Conservation (phyloP, 2,888 invertebrate genomes). For the Polymixis flavicincta region DNA sequence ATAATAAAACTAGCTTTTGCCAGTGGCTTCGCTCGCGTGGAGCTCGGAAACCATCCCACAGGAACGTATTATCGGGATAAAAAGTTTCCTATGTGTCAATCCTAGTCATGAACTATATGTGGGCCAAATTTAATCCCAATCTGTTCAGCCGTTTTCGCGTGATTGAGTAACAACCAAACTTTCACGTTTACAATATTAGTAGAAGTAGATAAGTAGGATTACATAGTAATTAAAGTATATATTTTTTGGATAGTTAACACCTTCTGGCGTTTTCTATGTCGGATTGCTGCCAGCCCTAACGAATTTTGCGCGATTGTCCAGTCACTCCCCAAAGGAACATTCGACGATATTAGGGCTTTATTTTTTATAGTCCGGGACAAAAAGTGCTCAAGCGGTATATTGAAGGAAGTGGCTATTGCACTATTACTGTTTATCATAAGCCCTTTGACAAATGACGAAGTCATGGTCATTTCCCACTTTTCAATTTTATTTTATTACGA, state of each 20-base stretch:
- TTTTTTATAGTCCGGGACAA: slow-evolving; percentile 90
- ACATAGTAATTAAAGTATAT: not conserved
- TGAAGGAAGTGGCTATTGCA: slow-evolving; percentile 85
- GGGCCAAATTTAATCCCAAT: too few species aligned
- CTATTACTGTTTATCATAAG: slow-evolving; percentile 79
- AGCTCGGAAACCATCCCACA: too few species aligned
- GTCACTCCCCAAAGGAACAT: slow-evolving; percentile 90
- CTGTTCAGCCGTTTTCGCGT: too few species aligned
- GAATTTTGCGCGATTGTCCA: slow-evolving; percentile 84
- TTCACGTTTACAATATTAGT: too few species aligned
- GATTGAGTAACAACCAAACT: too few species aligned
- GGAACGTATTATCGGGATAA: too few species aligned
- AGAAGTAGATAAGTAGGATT: too few species aligned
- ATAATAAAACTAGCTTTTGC: too few species aligned
- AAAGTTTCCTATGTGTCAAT: too few species aligned
- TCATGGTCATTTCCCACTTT: slow-evolving; percentile 21
- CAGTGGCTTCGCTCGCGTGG: too few species aligned
- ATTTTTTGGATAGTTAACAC: not conserved
- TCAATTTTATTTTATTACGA: slow-evolving; percentile 12
- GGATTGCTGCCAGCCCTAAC: slow-evolving; percentile 76
- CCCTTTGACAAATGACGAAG: slow-evolving; percentile 61
- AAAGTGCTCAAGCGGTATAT: slow-evolving; percentile 84
- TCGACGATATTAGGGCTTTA: slow-evolving; percentile 90
- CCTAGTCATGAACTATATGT: too few species aligned
- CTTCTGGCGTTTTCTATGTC: not conserved